Conservation (phyloP, 2,113 vertebrate genomes). For the Paraplagusia blochii region DNA sequence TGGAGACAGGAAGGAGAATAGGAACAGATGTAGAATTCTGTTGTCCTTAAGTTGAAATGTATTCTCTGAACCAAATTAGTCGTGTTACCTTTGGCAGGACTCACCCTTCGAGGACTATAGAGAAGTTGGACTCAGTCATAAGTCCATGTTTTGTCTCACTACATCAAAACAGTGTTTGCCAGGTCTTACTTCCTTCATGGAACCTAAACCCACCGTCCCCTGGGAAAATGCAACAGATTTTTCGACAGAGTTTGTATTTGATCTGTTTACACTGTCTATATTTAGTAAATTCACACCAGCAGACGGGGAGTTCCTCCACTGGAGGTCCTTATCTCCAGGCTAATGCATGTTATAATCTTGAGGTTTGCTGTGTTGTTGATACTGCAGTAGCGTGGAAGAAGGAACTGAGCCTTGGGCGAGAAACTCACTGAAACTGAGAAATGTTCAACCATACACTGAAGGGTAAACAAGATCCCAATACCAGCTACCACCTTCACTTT, state of each 20-base stretch:
- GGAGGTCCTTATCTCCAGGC: conserved; percentile 49
- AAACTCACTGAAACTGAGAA: conserved; percentile 4
- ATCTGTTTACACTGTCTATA: conserved; percentile 30
- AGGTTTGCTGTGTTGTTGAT: conserved; percentile 19
- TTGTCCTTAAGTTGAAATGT: too few relatives aligned
- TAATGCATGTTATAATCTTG: conserved; percentile 36
- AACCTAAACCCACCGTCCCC: not conserved
- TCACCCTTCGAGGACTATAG: too few relatives aligned
- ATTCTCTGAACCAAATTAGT: too few relatives aligned
- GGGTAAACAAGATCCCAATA: conserved; percentile 22
- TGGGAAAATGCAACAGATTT: conserved; percentile 24
- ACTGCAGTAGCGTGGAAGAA: conserved; percentile 15
- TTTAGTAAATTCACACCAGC: conserved; percentile 14
- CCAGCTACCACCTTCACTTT: conserved; percentile 7
- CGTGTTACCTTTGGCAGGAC: too few relatives aligned
- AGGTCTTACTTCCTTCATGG: too few relatives aligned
- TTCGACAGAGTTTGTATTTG: not conserved
- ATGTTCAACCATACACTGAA: conserved; percentile 4
- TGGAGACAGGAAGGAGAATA: too few relatives aligned
- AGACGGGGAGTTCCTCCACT: conserved; percentile 20
- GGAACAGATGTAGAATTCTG: too few relatives aligned
- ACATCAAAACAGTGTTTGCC: too few relatives aligned
- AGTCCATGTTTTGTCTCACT: too few relatives aligned
- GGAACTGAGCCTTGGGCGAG: conserved; percentile 21
- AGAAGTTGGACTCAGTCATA: too few relatives aligned